phyloP scores from a whole-genome alignment of 2,888 invertebrate species.

The Lapara coniferarum region DNA sequence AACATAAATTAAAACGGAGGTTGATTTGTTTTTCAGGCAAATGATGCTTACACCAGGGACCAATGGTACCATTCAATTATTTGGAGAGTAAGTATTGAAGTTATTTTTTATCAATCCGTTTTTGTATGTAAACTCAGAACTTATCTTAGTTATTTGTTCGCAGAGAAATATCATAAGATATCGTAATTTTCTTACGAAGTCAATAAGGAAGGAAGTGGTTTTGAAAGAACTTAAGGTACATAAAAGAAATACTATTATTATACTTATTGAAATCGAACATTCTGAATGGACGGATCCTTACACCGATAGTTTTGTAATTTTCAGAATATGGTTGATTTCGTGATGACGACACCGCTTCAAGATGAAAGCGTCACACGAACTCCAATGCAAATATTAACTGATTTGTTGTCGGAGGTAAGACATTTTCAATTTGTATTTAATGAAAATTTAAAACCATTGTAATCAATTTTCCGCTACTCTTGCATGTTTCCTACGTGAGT shows the following conservation, averaged over 20 bases:
- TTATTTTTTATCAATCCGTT: background rate
- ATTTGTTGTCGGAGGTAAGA: slow-evolving; percentile 85
- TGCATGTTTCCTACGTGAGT: background rate
- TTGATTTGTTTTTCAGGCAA: slow-evolving; percentile 83
- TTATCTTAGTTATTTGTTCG: slow-evolving; percentile 37
- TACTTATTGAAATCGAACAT: background rate
- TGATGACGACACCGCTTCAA: slow-evolving; percentile 89
- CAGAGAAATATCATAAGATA: slow-evolving; percentile 91
- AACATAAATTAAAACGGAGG: background rate
- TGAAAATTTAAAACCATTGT: background rate
- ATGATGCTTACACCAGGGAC: slow-evolving; percentile 90
- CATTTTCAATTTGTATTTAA: background rate
- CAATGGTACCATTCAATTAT: slow-evolving; percentile 92
- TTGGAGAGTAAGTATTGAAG: slow-evolving; percentile 86
- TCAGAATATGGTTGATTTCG: slow-evolving; percentile 90
- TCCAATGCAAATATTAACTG: slow-evolving; percentile 88
- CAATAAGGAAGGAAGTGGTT: slow-evolving; percentile 87
- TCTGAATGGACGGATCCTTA: background rate
- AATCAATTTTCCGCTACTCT: background rate
- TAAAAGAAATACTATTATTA: background rate
- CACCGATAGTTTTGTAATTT: slow-evolving; percentile 42
- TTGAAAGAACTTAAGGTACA: slow-evolving; percentile 89
- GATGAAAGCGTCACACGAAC: slow-evolving; percentile 89
- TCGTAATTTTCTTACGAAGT: slow-evolving; percentile 86
- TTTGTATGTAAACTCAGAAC: background rate